Conservation (phyloP, 37 sponge, comb jelly and placozoan species). For the Aphrocallistes beatrix region DNA sequence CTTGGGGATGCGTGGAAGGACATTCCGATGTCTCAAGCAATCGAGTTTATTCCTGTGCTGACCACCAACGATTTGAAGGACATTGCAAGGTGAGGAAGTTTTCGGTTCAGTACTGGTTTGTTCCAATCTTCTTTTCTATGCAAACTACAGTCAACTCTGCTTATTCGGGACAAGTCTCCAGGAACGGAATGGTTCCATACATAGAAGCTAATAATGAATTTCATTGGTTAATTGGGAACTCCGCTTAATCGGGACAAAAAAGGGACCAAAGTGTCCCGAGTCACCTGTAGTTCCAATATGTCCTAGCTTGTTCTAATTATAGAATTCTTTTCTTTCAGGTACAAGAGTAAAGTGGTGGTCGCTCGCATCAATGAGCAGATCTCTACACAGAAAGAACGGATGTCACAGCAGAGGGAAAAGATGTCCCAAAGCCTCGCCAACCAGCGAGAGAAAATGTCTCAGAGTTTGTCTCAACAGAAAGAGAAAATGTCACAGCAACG, state of each 20-base stretch:
- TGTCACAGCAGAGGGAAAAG: not conserved
- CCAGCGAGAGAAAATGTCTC: not conserved
- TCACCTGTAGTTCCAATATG: too few relatives aligned
- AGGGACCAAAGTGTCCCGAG: too few relatives aligned
- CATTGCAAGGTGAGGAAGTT: not conserved
- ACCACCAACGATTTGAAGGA: not conserved
- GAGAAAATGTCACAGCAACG: not conserved
- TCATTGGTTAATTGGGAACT: too few relatives aligned
- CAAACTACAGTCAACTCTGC: too few relatives aligned
- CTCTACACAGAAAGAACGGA: not conserved
- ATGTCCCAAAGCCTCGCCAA: not conserved
- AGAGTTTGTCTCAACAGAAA: not conserved
- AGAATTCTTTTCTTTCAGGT: too few relatives aligned
- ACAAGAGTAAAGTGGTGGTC: not conserved
- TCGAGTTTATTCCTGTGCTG: not conserved
- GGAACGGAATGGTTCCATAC: too few relatives aligned
- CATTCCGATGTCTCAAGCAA: not conserved
- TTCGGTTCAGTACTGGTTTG: too few relatives aligned
- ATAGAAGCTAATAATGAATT: too few relatives aligned
- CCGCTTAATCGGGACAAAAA: too few relatives aligned
- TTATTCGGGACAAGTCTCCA: too few relatives aligned
- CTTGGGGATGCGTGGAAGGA: not conserved
- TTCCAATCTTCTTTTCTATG: too few relatives aligned
- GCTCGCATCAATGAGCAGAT: constrained; percentile 13
- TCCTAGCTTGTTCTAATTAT: too few relatives aligned